phyloP scores from a whole-genome alignment of 37 sponge, comb jelly and placozoan species.

The Tethya wilhelma region DNA sequence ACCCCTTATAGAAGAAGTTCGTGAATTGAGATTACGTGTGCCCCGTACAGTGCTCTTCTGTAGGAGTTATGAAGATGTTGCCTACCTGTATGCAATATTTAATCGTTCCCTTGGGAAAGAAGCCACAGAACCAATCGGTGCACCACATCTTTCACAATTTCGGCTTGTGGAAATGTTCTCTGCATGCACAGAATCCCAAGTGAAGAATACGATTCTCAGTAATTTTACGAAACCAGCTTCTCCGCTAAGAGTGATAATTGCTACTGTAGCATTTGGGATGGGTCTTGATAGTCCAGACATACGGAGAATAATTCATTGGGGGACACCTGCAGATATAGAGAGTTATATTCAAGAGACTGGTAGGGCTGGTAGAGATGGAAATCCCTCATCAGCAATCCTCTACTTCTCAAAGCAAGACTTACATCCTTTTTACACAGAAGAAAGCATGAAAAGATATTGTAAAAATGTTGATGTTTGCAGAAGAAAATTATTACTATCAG shows the following conservation, averaged over 20 bases:
- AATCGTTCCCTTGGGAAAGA: not conserved
- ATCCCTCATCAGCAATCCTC: not conserved
- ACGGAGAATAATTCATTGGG: not conserved
- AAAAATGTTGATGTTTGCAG: not conserved
- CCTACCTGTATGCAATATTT: not conserved
- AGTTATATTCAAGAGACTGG: slow-evolving; percentile 1
- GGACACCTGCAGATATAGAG: not conserved
- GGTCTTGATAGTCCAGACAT: slow-evolving; percentile 3
- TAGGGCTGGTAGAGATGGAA: not conserved
- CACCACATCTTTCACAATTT: not conserved
- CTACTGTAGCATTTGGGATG: not conserved
- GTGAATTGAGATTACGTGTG: not conserved
- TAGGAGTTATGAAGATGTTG: not conserved
- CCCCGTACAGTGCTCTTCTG: not conserved
- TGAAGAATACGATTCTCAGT: not conserved
- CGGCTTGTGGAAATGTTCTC: slow-evolving; percentile 1
- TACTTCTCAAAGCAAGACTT: not conserved
- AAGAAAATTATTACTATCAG: not conserved
- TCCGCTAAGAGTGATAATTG: not conserved
- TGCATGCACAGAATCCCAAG: not conserved
- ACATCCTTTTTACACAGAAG: not conserved
- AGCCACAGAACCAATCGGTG: not conserved
- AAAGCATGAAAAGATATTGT: not conserved
- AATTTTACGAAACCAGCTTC: not conserved
- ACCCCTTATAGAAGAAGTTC: not conserved